Conservation (phyloP, 2,113 vertebrate genomes). For the Rana temporaria region DNA sequence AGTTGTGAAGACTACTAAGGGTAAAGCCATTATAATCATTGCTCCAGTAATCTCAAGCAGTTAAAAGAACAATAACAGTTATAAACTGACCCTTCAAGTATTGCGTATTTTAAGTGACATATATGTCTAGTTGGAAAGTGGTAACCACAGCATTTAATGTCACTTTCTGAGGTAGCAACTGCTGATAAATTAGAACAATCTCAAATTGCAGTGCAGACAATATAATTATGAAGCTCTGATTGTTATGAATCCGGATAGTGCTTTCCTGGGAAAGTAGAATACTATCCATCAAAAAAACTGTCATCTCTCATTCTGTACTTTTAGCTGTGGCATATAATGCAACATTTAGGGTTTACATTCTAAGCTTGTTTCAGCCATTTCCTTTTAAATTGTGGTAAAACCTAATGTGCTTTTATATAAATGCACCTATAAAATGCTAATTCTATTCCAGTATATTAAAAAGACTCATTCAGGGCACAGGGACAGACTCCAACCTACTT, state of each 20-base stretch:
- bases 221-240: conserved; percentile 35
- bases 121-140: neutral
- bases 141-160: conserved; percentile 19
- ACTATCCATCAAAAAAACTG: conserved; percentile 34
- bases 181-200: conserved; percentile 19
- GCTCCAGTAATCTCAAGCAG: neutral
- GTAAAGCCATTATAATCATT: neutral
- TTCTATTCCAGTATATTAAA: too few species aligned
- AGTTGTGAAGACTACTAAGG: neutral
- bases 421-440: too few species aligned
- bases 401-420: neutral
- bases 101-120: conserved; percentile 26
- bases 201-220: conserved; percentile 17
- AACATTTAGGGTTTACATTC: neutral
- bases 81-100: neutral
- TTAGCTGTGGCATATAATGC: neutral
- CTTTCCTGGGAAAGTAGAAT: conserved; percentile 25
- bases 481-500: too few species aligned
- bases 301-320: neutral
- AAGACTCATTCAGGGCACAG: too few species aligned
- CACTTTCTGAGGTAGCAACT: conserved; percentile 10
- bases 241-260: conserved; percentile 34
- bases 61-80: conserved; percentile 1
- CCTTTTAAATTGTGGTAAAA: neutral
- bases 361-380: conserved; percentile 17